These are phyloP conservation scores for Channa striata DNA, from an alignment of 2,797 vertebrate species.

Conservation along the genomic window DNA sequence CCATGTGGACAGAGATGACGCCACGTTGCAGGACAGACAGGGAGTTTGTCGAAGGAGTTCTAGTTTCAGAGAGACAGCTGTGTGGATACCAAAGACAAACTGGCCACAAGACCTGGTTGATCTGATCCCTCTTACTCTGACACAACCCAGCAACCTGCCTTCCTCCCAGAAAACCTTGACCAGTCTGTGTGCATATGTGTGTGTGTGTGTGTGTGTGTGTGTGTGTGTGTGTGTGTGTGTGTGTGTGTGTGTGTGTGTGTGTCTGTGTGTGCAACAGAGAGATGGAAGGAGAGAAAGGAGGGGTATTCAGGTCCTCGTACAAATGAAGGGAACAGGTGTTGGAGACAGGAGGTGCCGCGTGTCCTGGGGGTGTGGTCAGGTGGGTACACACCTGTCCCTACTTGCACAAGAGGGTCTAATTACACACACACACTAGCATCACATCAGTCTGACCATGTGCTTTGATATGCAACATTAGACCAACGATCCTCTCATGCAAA, in stretches of 20 bases:
- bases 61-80: slow-evolving; percentile 81
- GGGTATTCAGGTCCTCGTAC: slow-evolving; percentile 62
- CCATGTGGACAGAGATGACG: slow-evolving; percentile 49
- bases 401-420: slow-evolving; percentile 73
- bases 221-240: no score
- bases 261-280: slow-evolving; percentile 24
- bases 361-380: slow-evolving; percentile 80
- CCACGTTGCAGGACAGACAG: slow-evolving; percentile 35
- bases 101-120: slow-evolving; percentile 51
- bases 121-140: slow-evolving; percentile 47
- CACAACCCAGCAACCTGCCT: slow-evolving; percentile 74
- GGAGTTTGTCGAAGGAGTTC: slow-evolving; percentile 62
- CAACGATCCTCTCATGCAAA: slow-evolving; percentile 40
- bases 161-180: slow-evolving; percentile 46
- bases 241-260: slow-evolving; percentile 33
- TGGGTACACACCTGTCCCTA: slow-evolving; percentile 84
- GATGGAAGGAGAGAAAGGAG: slow-evolving; percentile 28
- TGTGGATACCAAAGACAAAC: slow-evolving; percentile 64
- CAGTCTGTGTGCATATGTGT: slow-evolving; percentile 34
- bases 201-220: slow-evolving; percentile 41
- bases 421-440: slow-evolving; percentile 62
- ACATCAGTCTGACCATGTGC: slow-evolving; percentile 71
- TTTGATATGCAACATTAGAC: slow-evolving; percentile 63
- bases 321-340: slow-evolving; percentile 84
- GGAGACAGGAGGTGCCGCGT: slow-evolving; percentile 83